Conservation (phyloP, 1,140 invertebrate genomes). For the Agraylea sexmaculata region DNA sequence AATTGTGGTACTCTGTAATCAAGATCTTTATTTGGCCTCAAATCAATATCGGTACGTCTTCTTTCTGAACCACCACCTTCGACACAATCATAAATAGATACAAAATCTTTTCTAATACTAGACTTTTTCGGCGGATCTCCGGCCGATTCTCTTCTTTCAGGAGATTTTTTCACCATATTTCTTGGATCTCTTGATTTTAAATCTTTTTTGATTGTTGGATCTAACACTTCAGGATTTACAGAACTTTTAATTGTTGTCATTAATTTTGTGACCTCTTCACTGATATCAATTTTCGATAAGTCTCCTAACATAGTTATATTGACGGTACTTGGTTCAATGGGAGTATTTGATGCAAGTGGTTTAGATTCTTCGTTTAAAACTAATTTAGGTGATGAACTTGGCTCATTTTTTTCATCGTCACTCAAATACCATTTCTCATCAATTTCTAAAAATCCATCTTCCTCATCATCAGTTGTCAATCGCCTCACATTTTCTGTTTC, state of each 20-base stretch:
- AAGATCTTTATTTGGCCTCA: conserved; percentile 38
- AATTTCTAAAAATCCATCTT: conserved; percentile 41
- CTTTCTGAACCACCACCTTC: conserved; percentile 37
- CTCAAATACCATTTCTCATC: conserved; percentile 69
- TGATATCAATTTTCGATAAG: conserved; percentile 61
- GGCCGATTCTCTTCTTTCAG: conserved; percentile 16
- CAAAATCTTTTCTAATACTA: conserved; percentile 25
- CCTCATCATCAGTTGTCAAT: conserved; percentile 40
- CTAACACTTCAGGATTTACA: conserved; percentile 22
- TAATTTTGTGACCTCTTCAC: conserved; percentile 57
- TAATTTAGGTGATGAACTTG: conserved; percentile 25
- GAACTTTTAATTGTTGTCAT: conserved; percentile 46
- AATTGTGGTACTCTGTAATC: conserved; percentile 34
- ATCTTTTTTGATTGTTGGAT: conserved; percentile 26
- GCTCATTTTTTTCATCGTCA: conserved; percentile 46
- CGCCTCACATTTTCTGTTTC: conserved; percentile 34
- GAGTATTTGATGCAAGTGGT: conserved; percentile 22
- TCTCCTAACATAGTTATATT: conserved; percentile 56
- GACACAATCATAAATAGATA: conserved; percentile 39
- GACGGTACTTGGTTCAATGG: conserved; percentile 39
- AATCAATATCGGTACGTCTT: conserved; percentile 43
- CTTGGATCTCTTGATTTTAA: conserved; percentile 23
- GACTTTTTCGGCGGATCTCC: conserved; percentile 24
- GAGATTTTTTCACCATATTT: conserved; percentile 14
- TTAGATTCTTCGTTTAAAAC: conserved; percentile 25